phyloP scores from a whole-genome alignment of 2,888 invertebrate species.

The Drosophila tanythrix region DNA sequence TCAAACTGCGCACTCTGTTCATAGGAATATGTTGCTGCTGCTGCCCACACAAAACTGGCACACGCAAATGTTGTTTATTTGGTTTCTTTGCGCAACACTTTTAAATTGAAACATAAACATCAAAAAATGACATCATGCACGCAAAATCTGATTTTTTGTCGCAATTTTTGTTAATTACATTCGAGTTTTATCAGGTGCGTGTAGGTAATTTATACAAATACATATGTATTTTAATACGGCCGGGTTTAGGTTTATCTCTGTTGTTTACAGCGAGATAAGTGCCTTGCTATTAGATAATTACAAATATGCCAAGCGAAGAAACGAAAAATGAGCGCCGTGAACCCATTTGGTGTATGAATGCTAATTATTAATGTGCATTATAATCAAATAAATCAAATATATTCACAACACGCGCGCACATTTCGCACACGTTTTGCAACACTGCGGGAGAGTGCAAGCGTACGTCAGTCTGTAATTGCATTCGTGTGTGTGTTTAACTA shows the following conservation, averaged over 20 bases:
- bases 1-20: background rate
- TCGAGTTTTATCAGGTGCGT: slow-evolving; percentile 60
- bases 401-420: slow-evolving; percentile 50
- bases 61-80: slow-evolving; percentile 59
- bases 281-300: slow-evolving; percentile 59
- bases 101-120: slow-evolving; percentile 51
- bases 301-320: slow-evolving; percentile 23
- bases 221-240: slow-evolving; percentile 8
- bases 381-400: slow-evolving; percentile 14
- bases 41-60: slow-evolving; percentile 53
- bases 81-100: slow-evolving; percentile 50
- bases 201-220: slow-evolving; percentile 25
- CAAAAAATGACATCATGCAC: slow-evolving; percentile 62
- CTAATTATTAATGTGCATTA: slow-evolving; percentile 44
- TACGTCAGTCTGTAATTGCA: slow-evolving; percentile 2
- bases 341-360: slow-evolving; percentile 44
- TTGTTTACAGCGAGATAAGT: slow-evolving; percentile 66
- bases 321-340: slow-evolving; percentile 39
- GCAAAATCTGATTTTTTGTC: slow-evolving; percentile 50
- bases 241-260: slow-evolving; percentile 63
- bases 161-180: slow-evolving; percentile 64
- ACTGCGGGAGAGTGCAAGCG: slow-evolving; percentile 39
- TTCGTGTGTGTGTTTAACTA: slow-evolving; percentile 4
- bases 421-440: slow-evolving; percentile 50
- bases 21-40: slow-evolving; percentile 10